Conservation (phyloP, 1,140 invertebrate genomes). For the Lethocerus indicus region DNA sequence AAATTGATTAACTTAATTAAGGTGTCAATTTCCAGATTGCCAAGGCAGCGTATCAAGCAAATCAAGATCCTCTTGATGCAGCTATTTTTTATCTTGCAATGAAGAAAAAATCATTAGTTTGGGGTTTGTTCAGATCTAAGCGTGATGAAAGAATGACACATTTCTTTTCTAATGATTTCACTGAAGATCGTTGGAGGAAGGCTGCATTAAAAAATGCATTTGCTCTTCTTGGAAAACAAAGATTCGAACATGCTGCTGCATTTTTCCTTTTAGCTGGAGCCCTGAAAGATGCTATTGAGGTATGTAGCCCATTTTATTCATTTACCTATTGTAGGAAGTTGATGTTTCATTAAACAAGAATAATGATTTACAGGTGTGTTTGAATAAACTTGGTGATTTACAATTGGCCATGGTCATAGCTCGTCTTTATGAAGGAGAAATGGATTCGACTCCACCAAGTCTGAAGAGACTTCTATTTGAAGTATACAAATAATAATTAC, state of each 20-base stretch:
- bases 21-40: conserved; percentile 37
- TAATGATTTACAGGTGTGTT: conserved; percentile 40
- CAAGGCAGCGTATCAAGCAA: conserved; percentile 73
- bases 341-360: background rate
- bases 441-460: conserved; percentile 50
- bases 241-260: conserved; percentile 84
- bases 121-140: conserved; percentile 84
- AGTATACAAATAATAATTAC: conserved; percentile 29
- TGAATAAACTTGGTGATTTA: conserved; percentile 87
- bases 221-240: conserved; percentile 83
- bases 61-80: conserved; percentile 92
- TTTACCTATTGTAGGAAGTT: background rate
- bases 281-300: conserved; percentile 87
- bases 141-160: conserved; percentile 80
- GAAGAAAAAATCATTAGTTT: conserved; percentile 94
- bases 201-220: conserved; percentile 97
- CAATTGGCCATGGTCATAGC: conserved; percentile 92
- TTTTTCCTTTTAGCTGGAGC: conserved; percentile 91
- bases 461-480: conserved; percentile 61
- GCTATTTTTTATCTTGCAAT: conserved; percentile 95
- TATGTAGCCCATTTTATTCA: conserved; percentile 22
- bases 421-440: conserved; percentile 70
- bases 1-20: no score
- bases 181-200: conserved; percentile 84
- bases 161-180: conserved; percentile 93